Conservation (phyloP, 2,797 vertebrate species). For the Choloepus didactylus region DNA sequence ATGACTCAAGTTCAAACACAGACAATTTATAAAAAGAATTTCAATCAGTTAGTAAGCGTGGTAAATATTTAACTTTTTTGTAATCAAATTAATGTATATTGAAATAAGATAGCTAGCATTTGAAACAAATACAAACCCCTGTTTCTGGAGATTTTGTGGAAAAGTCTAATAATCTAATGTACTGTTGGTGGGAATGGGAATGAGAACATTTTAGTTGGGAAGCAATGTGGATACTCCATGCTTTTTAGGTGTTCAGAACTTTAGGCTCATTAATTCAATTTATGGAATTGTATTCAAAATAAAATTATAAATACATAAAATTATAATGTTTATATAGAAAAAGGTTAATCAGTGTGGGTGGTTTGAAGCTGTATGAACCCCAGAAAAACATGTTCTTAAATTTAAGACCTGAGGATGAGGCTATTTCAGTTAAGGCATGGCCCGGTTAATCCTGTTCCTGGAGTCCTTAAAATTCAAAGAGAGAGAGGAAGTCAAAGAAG, state of each 20-base stretch:
- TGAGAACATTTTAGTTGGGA: neutral
- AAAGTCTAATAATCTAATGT: neutral
- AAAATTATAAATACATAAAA: neutral
- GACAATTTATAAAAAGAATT: neutral
- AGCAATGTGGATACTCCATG: neutral
- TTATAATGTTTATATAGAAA: neutral
- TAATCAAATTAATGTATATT: neutral
- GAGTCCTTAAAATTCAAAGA: too few relatives aligned
- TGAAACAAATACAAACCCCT: neutral
- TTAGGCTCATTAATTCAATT: neutral
- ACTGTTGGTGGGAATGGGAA: neutral
- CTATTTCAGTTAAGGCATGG: too few relatives aligned
- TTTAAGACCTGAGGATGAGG: too few relatives aligned
- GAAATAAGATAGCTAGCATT: neutral
- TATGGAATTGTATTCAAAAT: neutral
- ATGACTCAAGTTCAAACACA: neutral
- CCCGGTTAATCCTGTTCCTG: too few relatives aligned
- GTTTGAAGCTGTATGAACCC: too few relatives aligned
- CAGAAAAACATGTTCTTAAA: too few relatives aligned
- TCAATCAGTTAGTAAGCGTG: neutral
- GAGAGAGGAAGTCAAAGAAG: too few relatives aligned
- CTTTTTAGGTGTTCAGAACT: neutral
- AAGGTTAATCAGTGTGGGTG: neutral
- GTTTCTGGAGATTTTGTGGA: neutral
- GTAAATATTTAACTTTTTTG: constrained; percentile 4